Conservation (phyloP, 2,888 invertebrate genomes). For the Acronicta alni region DNA sequence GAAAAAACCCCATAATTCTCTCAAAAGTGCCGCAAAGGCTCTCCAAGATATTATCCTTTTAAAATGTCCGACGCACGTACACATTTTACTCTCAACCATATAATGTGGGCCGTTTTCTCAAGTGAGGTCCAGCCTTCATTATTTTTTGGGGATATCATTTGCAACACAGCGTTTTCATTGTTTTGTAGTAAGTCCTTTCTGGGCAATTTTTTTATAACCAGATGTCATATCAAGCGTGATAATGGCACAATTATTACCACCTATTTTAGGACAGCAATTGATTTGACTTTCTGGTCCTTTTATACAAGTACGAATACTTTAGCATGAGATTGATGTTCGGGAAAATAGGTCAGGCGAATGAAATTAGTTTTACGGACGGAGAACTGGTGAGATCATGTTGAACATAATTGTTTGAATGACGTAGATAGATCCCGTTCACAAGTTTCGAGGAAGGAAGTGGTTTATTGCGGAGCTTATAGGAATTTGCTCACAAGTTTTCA, state of each 20-base stretch:
- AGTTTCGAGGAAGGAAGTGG: conserved; percentile 39
- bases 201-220: conserved; percentile 35
- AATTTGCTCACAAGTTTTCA: conserved; percentile 47
- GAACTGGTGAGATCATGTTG: conserved; percentile 39
- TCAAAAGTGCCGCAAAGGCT: conserved; percentile 59
- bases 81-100: conserved; percentile 64
- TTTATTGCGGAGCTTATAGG: conserved; percentile 47
- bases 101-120: conserved; percentile 63
- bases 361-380: conserved; percentile 39
- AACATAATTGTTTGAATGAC: conserved; percentile 48
- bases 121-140: conserved; percentile 80
- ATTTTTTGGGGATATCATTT: conserved; percentile 77
- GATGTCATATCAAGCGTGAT: conserved; percentile 23
- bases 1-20: conserved; percentile 48
- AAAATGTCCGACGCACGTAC: conserved; percentile 72
- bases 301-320: not conserved
- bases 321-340: conserved; percentile 32
- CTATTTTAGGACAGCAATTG: conserved; percentile 11
- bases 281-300: conserved; percentile 28
- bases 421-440: conserved; percentile 34
- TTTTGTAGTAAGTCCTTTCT: conserved; percentile 63
- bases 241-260: conserved; percentile 26
- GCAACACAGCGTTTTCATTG: conserved; percentile 77
- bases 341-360: conserved; percentile 35
- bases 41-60: conserved; percentile 71